Evolutionary conservation across 2,113 vertebrate genomes (phyloP).

Genomic region (Ciconia stormi): DNA sequence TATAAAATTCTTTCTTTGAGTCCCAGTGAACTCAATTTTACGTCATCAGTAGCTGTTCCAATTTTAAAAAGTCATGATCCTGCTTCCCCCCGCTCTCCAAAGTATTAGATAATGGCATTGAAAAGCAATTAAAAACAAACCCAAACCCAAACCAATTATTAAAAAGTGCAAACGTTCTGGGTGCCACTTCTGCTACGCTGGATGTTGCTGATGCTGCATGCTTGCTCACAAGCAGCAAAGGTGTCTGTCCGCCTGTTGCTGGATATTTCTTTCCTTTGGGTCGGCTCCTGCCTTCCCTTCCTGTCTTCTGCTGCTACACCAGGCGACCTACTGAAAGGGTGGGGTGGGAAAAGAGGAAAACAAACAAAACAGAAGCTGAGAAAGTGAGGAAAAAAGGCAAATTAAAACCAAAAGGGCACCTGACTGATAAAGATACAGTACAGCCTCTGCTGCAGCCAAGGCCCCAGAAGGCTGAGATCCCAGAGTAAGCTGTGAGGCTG

Average conservation of each 20-base stretch:
- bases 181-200: conserved; percentile 61
- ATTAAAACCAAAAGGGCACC: neutral
- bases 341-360: neutral
- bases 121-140: conserved; percentile 62
- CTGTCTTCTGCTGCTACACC: conserved; percentile 64
- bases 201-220: conserved; percentile 42
- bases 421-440: neutral
- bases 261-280: conserved; percentile 10
- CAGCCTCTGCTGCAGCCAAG: neutral
- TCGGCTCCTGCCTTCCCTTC: conserved; percentile 21
- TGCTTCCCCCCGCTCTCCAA: conserved; percentile 54
- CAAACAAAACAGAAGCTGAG: neutral
- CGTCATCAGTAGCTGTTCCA: conserved; percentile 80
- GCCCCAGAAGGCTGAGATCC: neutral
- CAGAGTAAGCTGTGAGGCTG: neutral
- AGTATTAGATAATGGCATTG: conserved; percentile 66
- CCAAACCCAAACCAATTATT: conserved; percentile 49
- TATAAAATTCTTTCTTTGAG: conserved; percentile 77
- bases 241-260: neutral
- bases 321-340: conserved; percentile 72
- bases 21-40: conserved; percentile 67
- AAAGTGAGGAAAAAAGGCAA: neutral
- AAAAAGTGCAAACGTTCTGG: conserved; percentile 80
- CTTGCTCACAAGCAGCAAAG: conserved; percentile 17
- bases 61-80: conserved; percentile 49